Conservation (phyloP, 1,140 invertebrate genomes). For the Lepidotrigona ventralis region DNA sequence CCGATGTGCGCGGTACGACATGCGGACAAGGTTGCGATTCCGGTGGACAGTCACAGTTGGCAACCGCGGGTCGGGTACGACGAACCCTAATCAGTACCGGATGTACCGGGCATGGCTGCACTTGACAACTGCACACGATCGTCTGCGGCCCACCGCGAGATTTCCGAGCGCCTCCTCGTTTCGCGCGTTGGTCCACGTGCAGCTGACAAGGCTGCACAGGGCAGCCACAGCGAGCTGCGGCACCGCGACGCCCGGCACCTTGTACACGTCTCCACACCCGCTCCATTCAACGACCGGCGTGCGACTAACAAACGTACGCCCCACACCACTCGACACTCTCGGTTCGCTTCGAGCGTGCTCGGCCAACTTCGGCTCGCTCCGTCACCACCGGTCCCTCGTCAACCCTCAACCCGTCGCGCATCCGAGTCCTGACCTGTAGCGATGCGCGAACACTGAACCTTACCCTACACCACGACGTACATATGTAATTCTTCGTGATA, state of each 20-base stretch:
- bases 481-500: not conserved
- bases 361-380: constrained; percentile 49
- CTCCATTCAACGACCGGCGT: constrained; percentile 86
- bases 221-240: constrained; percentile 71
- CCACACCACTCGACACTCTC: constrained; percentile 47
- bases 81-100: constrained; percentile 77
- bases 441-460: not conserved
- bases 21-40: constrained; percentile 75
- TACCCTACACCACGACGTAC: not conserved
- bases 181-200: constrained; percentile 75
- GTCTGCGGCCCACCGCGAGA: constrained; percentile 74
- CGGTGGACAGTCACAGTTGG: constrained; percentile 75
- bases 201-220: constrained; percentile 75
- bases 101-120: constrained; percentile 77
- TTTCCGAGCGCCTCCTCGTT: constrained; percentile 67
- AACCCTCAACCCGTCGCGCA: not conserved
- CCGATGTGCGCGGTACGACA: constrained; percentile 63
- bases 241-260: constrained; percentile 73
- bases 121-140: constrained; percentile 77
- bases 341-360: constrained; percentile 47
- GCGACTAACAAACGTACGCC: constrained; percentile 70
- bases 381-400: not conserved
- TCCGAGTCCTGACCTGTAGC: not conserved
- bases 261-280: constrained; percentile 80
- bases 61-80: constrained; percentile 67